phyloP scores from a whole-genome alignment of 2,888 invertebrate species.

The Hedya salicella region DNA sequence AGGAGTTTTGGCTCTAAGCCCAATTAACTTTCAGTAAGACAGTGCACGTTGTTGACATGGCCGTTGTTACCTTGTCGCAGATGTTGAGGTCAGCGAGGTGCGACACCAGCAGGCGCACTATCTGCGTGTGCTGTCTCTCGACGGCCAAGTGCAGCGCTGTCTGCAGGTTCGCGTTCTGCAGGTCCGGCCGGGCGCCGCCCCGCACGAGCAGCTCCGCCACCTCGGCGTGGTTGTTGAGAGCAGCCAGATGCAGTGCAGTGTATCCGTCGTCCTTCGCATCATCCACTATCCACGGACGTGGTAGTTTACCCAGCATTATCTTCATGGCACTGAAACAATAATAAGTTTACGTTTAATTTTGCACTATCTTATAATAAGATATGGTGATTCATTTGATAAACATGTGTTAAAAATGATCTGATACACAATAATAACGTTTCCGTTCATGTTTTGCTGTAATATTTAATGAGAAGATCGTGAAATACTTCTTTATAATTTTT shows the following conservation, averaged over 20 bases:
- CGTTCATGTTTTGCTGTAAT: too few relatives aligned
- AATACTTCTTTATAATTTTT: too few relatives aligned
- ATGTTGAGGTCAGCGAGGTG: constrained; percentile 97
- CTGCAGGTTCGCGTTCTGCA: constrained; percentile 98
- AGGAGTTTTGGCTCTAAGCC: too few relatives aligned
- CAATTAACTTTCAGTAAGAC: constrained; percentile 8
- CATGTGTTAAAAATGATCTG: too few relatives aligned
- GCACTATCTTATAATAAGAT: too few relatives aligned
- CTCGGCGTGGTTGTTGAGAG: constrained; percentile 98
- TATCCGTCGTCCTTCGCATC: constrained; percentile 99
- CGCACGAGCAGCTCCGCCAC: constrained; percentile 96
- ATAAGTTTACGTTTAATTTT: neutral
- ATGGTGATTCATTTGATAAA: too few relatives aligned
- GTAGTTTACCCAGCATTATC: constrained; percentile 95
- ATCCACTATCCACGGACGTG: constrained; percentile 98
- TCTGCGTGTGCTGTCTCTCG: constrained; percentile 98
- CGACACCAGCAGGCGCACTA: constrained; percentile 95
- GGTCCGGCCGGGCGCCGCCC: constrained; percentile 96
- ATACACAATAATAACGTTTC: too few relatives aligned
- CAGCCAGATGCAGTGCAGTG: constrained; percentile 97
- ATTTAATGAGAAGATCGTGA: too few relatives aligned
- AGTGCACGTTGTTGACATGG: neutral
- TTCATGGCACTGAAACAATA: constrained; percentile 94
- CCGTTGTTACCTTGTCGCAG: constrained; percentile 94
- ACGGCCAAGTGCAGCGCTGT: constrained; percentile 97